Evolutionary conservation across 2,797 vertebrate genomes (phyloP).

Genomic region (Aulostomus chinensis): DNA sequence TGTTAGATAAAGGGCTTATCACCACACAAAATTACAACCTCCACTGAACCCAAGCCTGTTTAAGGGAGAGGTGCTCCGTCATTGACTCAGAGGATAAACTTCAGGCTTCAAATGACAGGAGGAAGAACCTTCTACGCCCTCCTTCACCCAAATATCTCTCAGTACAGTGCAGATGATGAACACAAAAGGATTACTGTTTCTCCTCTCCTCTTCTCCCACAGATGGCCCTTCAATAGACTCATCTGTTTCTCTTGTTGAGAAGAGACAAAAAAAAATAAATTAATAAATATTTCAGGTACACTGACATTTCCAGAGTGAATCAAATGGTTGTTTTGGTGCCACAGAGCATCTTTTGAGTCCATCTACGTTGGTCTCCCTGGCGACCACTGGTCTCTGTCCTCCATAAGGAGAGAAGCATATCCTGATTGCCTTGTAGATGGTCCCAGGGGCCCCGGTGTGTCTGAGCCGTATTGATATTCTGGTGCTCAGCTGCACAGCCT

Average conservation of each 20-base stretch:
- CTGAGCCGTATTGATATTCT: constrained; percentile 74
- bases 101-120: constrained; percentile 76
- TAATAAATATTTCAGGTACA: constrained; percentile 50
- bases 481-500: constrained; percentile 74
- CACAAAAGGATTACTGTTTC: constrained; percentile 80
- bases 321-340: constrained; percentile 44
- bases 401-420: constrained; percentile 49
- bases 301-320: constrained; percentile 39
- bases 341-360: constrained; percentile 30
- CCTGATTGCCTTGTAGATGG: constrained; percentile 56
- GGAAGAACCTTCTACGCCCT: constrained; percentile 32
- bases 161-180: constrained; percentile 72
- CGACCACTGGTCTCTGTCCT: constrained; percentile 32
- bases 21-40: constrained; percentile 80
- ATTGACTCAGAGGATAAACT: constrained; percentile 80
- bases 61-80: constrained; percentile 69
- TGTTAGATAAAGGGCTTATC: constrained; percentile 84
- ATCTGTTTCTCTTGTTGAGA: constrained; percentile 55
- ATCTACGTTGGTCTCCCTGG: constrained; percentile 53
- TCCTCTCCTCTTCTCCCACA: constrained; percentile 71
- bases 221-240: constrained; percentile 64
- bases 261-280: constrained; percentile 47
- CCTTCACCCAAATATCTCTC: constrained; percentile 42
- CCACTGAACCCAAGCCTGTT: constrained; percentile 69
- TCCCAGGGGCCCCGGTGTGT: constrained; percentile 53